Evolutionary conservation across 2,113 vertebrate species (phyloP).

Genomic region (Phasianus colchicus): DNA sequence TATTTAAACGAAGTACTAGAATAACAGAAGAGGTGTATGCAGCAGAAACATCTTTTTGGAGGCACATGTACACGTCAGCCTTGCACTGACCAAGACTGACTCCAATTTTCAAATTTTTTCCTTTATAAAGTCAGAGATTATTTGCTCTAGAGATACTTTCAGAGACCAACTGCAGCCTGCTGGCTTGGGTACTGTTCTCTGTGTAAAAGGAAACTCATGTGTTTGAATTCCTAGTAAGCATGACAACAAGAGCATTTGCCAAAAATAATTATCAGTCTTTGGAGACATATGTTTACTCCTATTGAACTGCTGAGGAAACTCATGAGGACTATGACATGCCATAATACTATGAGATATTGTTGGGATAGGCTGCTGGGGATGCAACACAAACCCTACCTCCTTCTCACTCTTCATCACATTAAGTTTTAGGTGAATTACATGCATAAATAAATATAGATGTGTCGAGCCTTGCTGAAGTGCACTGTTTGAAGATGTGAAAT

Average conservation of each 20-base stretch:
- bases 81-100: background rate
- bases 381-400: background rate
- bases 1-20: background rate
- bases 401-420: background rate
- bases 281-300: background rate
- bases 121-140: background rate
- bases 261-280: background rate
- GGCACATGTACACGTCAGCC: background rate
- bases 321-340: no score
- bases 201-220: background rate
- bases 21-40: background rate
- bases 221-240: background rate
- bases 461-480: background rate
- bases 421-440: background rate
- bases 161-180: background rate
- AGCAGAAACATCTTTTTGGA: background rate
- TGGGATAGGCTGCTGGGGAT: background rate
- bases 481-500: background rate
- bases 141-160: background rate
- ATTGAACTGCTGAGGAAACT: background rate
- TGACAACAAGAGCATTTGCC: background rate
- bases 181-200: fast-evolving
- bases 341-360: background rate
- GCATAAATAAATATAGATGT: background rate
- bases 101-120: background rate